phyloP scores from a whole-genome alignment of 2,797 vertebrate species.

The Philypnodon macrostomus region DNA sequence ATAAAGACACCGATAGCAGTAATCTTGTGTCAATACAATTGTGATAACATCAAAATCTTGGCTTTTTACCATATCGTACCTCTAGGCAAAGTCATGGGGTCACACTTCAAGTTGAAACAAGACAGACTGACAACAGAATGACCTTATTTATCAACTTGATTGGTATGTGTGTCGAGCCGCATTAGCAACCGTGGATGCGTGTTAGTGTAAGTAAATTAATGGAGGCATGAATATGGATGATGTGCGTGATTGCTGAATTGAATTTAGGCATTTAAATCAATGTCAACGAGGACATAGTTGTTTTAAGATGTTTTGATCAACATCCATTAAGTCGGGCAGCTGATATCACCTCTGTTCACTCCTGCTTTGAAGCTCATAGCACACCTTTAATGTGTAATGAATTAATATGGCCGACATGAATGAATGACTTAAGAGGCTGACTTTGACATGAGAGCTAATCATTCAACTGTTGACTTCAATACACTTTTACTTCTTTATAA shows the following conservation, averaged over 20 bases:
- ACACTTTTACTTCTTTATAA: conserved; percentile 32
- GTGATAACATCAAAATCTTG: too few species aligned
- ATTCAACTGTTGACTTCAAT: neutral
- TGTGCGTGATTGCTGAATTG: conserved; percentile 59
- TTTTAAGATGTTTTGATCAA: conserved; percentile 59
- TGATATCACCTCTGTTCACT: conserved; percentile 31
- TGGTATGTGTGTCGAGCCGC: conserved; percentile 36
- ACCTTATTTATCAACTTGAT: conserved; percentile 49
- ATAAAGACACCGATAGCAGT: too few species aligned
- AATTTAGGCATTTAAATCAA: conserved; percentile 69
- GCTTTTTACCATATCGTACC: too few species aligned
- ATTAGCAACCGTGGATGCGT: conserved; percentile 37
- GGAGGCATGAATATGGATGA: conserved; percentile 64
- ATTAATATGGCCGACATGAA: conserved; percentile 19
- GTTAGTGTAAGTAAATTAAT: conserved; percentile 64
- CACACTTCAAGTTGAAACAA: conserved; percentile 16
- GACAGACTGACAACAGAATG: conserved; percentile 39
- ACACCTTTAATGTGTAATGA: conserved; percentile 28
- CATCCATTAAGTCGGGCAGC: conserved; percentile 37
- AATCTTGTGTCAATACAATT: too few species aligned
- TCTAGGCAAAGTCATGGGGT: conserved; percentile 14
- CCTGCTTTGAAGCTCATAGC: conserved; percentile 28
- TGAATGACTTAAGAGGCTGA: conserved; percentile 30
- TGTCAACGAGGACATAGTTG: conserved; percentile 60
- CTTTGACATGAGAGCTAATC: conserved; percentile 9